Evolutionary conservation across 2,113 vertebrate species (phyloP).

Genomic region (Anarhynchus alexandrinus): DNA sequence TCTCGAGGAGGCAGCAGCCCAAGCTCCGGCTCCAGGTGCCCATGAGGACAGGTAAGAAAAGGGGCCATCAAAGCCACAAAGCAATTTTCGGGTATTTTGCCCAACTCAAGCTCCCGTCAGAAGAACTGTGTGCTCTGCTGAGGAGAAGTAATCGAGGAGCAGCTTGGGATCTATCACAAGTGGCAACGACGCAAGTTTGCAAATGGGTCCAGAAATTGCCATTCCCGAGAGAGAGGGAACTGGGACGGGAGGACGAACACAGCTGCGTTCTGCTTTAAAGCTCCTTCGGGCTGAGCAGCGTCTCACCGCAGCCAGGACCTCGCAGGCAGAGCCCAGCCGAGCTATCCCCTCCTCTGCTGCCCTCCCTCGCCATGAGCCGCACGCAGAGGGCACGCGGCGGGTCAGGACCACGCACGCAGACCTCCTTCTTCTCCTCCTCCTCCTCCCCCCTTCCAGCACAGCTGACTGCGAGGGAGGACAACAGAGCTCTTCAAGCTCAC

Average conservation of each 20-base stretch:
- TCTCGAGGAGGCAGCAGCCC: background rate
- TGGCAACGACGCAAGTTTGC: background rate
- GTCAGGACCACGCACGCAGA: background rate
- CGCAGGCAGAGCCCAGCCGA: background rate
- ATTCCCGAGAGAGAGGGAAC: background rate
- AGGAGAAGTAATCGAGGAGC: background rate
- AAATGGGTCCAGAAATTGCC: background rate
- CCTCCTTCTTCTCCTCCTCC: background rate
- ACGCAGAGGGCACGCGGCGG: rapidly evolving
- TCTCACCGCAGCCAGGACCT: background rate
- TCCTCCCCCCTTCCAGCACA: background rate
- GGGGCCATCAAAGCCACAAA: background rate
- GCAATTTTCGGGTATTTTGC: background rate
- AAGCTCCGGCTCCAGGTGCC: rapidly evolving
- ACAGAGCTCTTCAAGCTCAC: background rate
- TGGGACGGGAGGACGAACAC: background rate
- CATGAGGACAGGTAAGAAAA: background rate
- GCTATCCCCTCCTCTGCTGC: background rate
- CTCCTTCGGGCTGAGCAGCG: background rate
- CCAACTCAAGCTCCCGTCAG: background rate
- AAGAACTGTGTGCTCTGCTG: background rate
- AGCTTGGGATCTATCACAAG: background rate
- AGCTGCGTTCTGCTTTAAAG: background rate
- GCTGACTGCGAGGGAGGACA: rapidly evolving
- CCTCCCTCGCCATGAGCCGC: rapidly evolving